Evolutionary conservation across 2,888 invertebrate genomes (phyloP), one percentile per base, ranked within the genome.

Genomic region (Neoscelio sp.): DNA sequence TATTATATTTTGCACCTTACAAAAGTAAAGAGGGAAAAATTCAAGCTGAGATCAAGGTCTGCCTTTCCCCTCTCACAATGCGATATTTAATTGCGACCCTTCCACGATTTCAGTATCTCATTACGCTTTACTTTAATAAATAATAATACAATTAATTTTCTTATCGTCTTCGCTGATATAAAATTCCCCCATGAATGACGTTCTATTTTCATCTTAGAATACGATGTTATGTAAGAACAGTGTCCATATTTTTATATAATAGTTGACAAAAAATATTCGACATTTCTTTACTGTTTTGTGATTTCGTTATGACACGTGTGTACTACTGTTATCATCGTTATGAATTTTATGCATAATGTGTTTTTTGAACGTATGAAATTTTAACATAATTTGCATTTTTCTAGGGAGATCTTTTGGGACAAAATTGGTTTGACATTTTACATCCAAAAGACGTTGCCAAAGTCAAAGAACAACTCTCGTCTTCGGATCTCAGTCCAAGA

Each of bases 401-500:
- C 48, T 92, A 96, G 95, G 93, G 94, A 64, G 98, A 98, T 88
- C 92, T 98, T 54, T 89, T 98, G 74, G 98, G 98, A 0, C 97
- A 98, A 91, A 98, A 97, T 89, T 93, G 97, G 92, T 98, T 98
- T 90, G 98, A 98, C 90, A 96, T 98, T 80, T 91, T 98, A 42
- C 98, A 98, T 90, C 98, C 98, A 0, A 97, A 97, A 90, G 98
- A 98, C 91, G 96, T 98, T 30, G 95, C 95, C 68, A 98, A 98
- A 91, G 97, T 98, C 2, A 98, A 98, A 89, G 98, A 98, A 88
- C 98, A 98, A 90, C 92, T 98, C 2, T 96, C 97, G 0, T 96
- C 97, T 0, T 95, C 97, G 0, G 97, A 98, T 91, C 93, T 97
- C 81, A 95, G 95, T 83, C 97, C 97, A 0, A 92, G 97, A 35